phyloP scores from a whole-genome alignment of 2,113 vertebrate species.

The Hippoglossus stenolepis region DNA sequence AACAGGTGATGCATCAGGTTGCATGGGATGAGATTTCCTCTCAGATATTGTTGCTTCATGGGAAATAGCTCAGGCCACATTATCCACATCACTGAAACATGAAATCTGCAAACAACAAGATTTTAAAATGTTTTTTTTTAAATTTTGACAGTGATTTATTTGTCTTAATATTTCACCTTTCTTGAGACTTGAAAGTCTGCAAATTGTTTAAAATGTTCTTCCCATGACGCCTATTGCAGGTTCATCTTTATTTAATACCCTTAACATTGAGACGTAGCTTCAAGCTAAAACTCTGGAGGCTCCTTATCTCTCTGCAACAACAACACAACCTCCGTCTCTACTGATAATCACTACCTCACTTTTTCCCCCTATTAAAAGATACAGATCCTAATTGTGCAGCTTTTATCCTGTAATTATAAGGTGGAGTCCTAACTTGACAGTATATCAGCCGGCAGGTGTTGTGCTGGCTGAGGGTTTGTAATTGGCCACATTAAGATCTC shows the following conservation, averaged over 20 bases:
- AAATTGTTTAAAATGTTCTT: too few relatives aligned
- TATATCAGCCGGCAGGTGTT: not conserved
- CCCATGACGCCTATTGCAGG: too few relatives aligned
- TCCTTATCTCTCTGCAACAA: not conserved
- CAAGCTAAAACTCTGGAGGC: not conserved
- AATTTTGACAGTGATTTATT: too few relatives aligned
- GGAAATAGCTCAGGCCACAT: too few relatives aligned
- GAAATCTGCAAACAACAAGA: too few relatives aligned
- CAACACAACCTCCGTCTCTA: not conserved
- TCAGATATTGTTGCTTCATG: too few relatives aligned
- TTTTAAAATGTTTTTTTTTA: too few relatives aligned
- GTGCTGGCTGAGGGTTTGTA: not conserved
- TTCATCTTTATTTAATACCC: not conserved
- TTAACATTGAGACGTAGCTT: not conserved
- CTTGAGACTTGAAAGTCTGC: too few relatives aligned
- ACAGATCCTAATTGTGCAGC: not conserved
- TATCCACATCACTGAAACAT: too few relatives aligned
- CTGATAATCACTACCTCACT: constrained; percentile 1
- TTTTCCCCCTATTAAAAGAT: constrained; percentile 12
- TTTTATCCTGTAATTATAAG: constrained; percentile 9
- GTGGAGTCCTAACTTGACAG: not conserved
- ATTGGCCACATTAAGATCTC: not conserved
- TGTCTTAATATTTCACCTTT: too few relatives aligned
- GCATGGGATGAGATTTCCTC: not conserved
- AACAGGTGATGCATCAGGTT: not conserved